A percentile compares a stretch with the other conserved stretches of the same genome.
Conservation (phyloP, 2,888 invertebrate genomes). For the Adelognathus sp. region DNA sequence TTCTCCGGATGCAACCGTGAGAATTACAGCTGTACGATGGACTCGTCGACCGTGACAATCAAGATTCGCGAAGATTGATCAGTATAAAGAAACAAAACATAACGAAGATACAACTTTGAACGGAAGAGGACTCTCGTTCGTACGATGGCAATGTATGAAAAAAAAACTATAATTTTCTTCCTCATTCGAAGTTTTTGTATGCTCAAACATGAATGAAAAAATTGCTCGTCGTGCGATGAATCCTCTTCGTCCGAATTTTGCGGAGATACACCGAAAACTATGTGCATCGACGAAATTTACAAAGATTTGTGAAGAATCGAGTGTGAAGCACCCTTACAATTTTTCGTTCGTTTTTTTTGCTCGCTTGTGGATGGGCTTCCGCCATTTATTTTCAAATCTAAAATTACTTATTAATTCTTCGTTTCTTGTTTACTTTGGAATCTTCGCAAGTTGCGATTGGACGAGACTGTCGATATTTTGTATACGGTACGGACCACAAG, state of each 20-base stretch:
- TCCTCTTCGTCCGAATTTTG: not conserved
- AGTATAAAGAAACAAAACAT: not conserved
- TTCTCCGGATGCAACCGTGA: slow-evolving; percentile 10
- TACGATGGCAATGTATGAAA: not conserved
- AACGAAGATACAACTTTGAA: slow-evolving; percentile 1
- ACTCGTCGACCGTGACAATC: slow-evolving; percentile 48
- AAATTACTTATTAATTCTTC: slow-evolving; percentile 34
- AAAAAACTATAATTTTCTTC: not conserved
- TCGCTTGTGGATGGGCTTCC: slow-evolving; percentile 53
- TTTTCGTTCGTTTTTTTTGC: not conserved
- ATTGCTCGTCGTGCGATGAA: not conserved
- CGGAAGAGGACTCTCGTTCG: slow-evolving; percentile 4
- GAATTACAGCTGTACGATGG: slow-evolving; percentile 33
- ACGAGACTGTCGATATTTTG: slow-evolving; percentile 58
- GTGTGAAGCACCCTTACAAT: not conserved
- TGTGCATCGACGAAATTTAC: not conserved
- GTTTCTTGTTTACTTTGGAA: slow-evolving; percentile 33
- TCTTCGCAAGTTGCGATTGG: slow-evolving; percentile 46
- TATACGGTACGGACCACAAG: slow-evolving; percentile 54
- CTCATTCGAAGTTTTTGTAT: not conserved
- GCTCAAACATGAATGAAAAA: not conserved
- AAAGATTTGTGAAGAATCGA: not conserved
- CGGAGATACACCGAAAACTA: slow-evolving; percentile 11
- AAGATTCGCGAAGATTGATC: slow-evolving; percentile 8
- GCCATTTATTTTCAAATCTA: slow-evolving; percentile 34